Percentiles rank a stretch among this genome's conserved stretches.
Evolutionary conservation across 2,888 invertebrate genomes (phyloP).

Genomic region (Prenolepis imparis): DNA sequence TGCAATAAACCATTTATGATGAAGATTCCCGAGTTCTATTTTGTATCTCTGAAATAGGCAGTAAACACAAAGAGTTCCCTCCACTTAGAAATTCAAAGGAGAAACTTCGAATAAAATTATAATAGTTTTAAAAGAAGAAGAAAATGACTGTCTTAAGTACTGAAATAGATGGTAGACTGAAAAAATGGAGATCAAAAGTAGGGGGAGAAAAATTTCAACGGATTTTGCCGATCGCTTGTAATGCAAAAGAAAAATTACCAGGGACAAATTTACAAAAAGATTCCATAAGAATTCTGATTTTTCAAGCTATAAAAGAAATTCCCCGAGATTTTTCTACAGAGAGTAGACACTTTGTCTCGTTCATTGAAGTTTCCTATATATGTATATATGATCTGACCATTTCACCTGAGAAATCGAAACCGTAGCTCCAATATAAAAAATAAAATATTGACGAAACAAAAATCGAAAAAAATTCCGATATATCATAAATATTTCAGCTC

Average conservation of each 20-base stretch:
- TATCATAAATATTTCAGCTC: background rate
- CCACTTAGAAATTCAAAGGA: background rate
- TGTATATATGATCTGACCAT: background rate
- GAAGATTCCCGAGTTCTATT: background rate
- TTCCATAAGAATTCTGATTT: background rate
- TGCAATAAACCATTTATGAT: background rate
- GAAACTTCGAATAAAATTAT: background rate
- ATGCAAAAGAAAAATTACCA: no score
- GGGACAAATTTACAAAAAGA: background rate
- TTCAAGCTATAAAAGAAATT: background rate
- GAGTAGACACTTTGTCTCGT: background rate
- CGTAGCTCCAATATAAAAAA: background rate
- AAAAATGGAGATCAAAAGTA: background rate
- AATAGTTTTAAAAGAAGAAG: background rate
- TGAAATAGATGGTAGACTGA: background rate
- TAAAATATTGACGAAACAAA: background rate
- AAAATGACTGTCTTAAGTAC: background rate
- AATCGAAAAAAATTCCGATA: background rate
- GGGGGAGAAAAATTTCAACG: background rate
- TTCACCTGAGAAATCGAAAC: conserved; percentile 3
- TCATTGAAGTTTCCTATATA: background rate
- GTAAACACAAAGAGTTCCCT: background rate
- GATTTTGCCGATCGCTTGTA: no score
- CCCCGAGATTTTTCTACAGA: background rate
- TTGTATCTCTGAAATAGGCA: background rate